Evolutionary conservation across 2,888 invertebrate genomes (phyloP), one percentile per base, ranked within the genome.

Genomic region (Brachyopa scutellaris): DNA sequence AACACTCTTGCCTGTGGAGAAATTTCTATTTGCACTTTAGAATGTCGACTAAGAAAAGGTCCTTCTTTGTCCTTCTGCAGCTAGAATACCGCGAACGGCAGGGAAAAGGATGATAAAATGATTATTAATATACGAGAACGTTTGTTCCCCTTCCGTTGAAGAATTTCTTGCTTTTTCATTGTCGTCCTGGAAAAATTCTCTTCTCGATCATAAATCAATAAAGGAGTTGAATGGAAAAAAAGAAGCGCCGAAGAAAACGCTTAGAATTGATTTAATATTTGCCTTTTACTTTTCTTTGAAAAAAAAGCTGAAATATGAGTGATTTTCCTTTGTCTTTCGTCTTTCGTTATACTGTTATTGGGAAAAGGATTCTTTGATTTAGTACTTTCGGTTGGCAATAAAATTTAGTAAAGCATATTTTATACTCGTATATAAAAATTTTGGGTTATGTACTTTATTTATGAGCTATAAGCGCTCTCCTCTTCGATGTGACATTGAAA

Each of bases 211-310:
- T 76, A 66, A 67, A 76, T 76, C 76, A 76, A 76, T 67, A 67
- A 67, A 67, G 53, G 49, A 57, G 33, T 29, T 4, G 17, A 62
- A 15, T n/a, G 11, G 23, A 26, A 21, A 29, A 23, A 57, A 7
- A 15, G 19, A 23, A 51, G 11, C 3, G 13, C 36, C 42, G 4
- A 1, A 21, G 26, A 53, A 40, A 36, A 55, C 5, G 31, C 42
- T 45, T 1, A 47, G 38, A 76, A 67, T 69, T 76, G 53, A 69
- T 67, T 76, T 76, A 76, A 67, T 76, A 53, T 76, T 67, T 76
- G 59, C 42, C 33, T 76, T 69, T 67, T 59, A 42, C 55, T 36
- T 26, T 61, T 36, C 47, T 55, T 45, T 55, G 33, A 17, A 9
- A 17, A 49, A 66, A 67, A n/a, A n/a, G n/a, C n/a, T 67, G 42